Base-by-base conservation (phyloP, 2,888 invertebrate species). In the Poecilus cupreus region DNA sequence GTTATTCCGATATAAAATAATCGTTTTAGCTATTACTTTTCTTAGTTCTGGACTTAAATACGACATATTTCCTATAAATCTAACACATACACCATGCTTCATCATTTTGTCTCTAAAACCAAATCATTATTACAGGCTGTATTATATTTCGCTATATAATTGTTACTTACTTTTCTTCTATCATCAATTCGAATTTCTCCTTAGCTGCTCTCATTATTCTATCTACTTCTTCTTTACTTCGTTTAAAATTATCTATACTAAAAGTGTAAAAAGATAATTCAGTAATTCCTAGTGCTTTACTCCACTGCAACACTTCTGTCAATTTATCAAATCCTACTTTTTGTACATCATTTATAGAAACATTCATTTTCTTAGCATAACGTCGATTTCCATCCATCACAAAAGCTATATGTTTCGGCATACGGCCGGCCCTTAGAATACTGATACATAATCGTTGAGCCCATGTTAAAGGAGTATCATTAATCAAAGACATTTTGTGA, bases 231-330 rank as follows among this genome's bases (percentile, higher is more conserved):
- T 97, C 95, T 86, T 93, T 90, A 80, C 93, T 94, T 79, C 99
- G 91, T 88, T 98, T 98, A 87, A 98, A 99, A 89, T 99, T 99
- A 90, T 99, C 99, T 88, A 99, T 98, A 89, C 98, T 98, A 88
- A 99, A 99, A 39, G 99, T 99, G 90, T 98, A 99, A 0, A 99
- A 97, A 5, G 99, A 99, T 0, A 99, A 97, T 92, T 99, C 98
- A 39, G 92, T 92, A 83, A 99, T 94, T 8, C 96, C 98, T 81
- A 99, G 90, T 87, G 98, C 96, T 80, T 95, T 90, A 88, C 99
- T 99, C 95, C 93, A 92, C 51, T 92, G 92, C 49, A 98, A 89
- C 13, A 96, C 95, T 90, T 96, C 94, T 0, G 95, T 92, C 79
- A 96, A 89, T 88, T 95, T 96, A 82, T 95, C 93, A 89, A 96